These are phyloP conservation scores for Struthio camelus DNA, from an alignment of 2,113 vertebrate species.

Conservation along the genomic window DNA sequence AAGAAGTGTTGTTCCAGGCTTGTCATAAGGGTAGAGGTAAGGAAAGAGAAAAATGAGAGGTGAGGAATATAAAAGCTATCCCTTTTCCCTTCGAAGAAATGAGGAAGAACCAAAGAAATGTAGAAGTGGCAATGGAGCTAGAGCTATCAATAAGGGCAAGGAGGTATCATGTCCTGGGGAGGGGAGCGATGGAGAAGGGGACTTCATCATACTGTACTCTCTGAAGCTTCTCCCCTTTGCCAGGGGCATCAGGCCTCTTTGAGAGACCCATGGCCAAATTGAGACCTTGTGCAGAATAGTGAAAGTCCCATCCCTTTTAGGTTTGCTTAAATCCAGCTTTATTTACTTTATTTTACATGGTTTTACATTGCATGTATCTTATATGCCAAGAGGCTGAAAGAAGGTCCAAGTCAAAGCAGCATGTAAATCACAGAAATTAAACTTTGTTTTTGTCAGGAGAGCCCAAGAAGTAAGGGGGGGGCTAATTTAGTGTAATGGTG, in stretches of 20 bases:
- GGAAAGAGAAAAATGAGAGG: not conserved
- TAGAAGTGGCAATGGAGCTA: not conserved
- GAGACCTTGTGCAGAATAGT: fast-evolving
- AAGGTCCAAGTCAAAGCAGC: not conserved
- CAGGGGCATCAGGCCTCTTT: not conserved
- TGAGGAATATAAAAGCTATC: not conserved
- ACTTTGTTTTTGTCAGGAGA: slow-evolving; percentile 8
- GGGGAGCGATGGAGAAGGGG: not conserved
- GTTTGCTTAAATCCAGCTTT: not conserved
- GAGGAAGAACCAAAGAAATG: not conserved
- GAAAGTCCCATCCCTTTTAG: not conserved
- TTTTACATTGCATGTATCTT: not conserved
- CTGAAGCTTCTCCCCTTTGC: not conserved
- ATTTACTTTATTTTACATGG: not conserved
- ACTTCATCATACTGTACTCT: not conserved
- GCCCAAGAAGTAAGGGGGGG: not conserved
- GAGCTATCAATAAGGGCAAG: not conserved
- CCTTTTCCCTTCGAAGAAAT: not conserved
- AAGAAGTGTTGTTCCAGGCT: not conserved
- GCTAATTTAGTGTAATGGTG: slow-evolving; percentile 6
- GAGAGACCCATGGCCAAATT: not conserved
- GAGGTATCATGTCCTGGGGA: not conserved
- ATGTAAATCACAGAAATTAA: slow-evolving; percentile 12
- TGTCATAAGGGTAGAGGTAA: not conserved
- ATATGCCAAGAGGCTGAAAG: not conserved